Evolutionary conservation across 2,888 invertebrate species (phyloP).

Genomic region (Trypoxylon attenuatum): DNA sequence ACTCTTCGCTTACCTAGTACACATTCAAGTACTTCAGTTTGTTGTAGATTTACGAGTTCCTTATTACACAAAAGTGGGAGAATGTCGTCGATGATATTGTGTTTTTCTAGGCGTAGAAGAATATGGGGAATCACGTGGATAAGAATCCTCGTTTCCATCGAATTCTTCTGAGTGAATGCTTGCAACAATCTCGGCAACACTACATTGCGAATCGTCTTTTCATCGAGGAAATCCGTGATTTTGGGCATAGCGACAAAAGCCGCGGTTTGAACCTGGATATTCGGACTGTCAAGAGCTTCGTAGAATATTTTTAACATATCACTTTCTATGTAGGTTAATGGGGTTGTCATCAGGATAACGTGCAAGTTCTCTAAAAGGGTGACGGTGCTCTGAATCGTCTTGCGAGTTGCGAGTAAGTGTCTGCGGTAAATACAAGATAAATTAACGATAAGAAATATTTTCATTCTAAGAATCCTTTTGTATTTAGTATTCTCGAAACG

Average conservation of each 20-base stretch:
- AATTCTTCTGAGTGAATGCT: slow-evolving; percentile 84
- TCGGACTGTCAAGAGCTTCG: slow-evolving; percentile 90
- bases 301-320: slow-evolving; percentile 92
- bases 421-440: too few species aligned
- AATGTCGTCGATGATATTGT: slow-evolving; percentile 92
- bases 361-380: slow-evolving; percentile 93
- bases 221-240: slow-evolving; percentile 89
- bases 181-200: slow-evolving; percentile 89
- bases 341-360: slow-evolving; percentile 90
- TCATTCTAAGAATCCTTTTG: too few species aligned
- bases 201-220: slow-evolving; percentile 85
- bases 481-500: too few species aligned
- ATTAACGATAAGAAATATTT: too few species aligned
- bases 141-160: slow-evolving; percentile 86
- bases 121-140: slow-evolving; percentile 87
- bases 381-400: slow-evolving; percentile 89
- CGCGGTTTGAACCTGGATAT: slow-evolving; percentile 94
- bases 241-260: slow-evolving; percentile 91
- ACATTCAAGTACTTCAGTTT: slow-evolving; percentile 91
- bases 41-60: slow-evolving; percentile 83
- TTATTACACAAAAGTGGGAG: slow-evolving; percentile 88
- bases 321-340: slow-evolving; percentile 84
- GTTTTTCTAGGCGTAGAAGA: slow-evolving; percentile 88
- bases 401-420: slow-evolving; percentile 84
- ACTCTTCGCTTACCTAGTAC: slow-evolving; percentile 96